Conservation (phyloP, 2,797 vertebrate genomes). For the Sebastiscus tertius region DNA sequence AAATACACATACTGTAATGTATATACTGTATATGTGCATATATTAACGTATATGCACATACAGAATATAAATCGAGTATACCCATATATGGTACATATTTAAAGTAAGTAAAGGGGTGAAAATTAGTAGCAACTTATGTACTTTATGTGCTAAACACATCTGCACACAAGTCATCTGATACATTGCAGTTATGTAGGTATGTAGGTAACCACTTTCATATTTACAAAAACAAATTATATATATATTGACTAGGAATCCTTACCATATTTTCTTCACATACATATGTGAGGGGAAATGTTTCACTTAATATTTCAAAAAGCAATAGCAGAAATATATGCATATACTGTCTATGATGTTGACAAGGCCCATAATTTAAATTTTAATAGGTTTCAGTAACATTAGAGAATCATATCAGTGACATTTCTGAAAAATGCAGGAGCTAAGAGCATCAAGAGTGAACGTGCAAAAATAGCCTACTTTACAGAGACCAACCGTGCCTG, state of each 20-base stretch:
- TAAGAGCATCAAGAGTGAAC: constrained; percentile 33
- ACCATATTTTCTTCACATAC: not conserved
- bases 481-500: constrained; percentile 41
- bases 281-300: not conserved
- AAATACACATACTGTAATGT: not conserved
- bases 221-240: not conserved
- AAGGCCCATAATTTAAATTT: not conserved
- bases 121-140: not conserved
- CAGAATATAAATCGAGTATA: fast-evolving
- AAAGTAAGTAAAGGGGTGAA: not conserved
- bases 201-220: not conserved
- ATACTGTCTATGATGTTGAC: not conserved
- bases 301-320: not conserved
- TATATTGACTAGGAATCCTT: not conserved
- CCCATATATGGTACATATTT: not conserved
- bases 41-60: not conserved
- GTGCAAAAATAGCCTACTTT: constrained; percentile 58
- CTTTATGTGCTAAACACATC: not conserved
- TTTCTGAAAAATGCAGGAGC: constrained; percentile 33
- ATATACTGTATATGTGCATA: not conserved
- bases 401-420: constrained; percentile 5
- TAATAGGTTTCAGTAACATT: constrained; percentile 5
- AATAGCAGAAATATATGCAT: not conserved
- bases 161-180: not conserved
- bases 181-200: not conserved